These are phyloP conservation scores for Kobus ellipsiprymnus DNA, from an alignment of 2,113 vertebrate species.

Conservation along the genomic window DNA sequence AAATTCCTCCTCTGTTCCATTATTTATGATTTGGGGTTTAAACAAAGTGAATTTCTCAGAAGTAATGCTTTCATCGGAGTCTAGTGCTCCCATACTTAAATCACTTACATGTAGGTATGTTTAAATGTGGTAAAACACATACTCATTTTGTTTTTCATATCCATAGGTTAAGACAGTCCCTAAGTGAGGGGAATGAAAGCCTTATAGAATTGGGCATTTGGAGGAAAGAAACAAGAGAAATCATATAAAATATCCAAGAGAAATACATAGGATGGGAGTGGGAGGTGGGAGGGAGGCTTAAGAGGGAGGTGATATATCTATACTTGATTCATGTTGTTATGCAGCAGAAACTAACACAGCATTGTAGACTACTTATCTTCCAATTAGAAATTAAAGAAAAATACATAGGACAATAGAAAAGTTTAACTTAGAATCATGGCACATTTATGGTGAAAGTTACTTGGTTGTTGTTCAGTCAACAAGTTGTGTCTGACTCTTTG, in stretches of 20 bases:
- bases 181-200: neutral
- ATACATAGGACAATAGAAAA: neutral
- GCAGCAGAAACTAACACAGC: neutral
- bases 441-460: neutral
- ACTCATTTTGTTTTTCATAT: neutral
- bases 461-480: neutral
- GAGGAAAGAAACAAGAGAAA: neutral
- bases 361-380: neutral
- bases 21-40: neutral
- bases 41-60: conserved; percentile 11
- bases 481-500: neutral
- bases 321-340: neutral
- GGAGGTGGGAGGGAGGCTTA: neutral
- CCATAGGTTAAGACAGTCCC: neutral
- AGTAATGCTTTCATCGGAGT: neutral
- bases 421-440: neutral
- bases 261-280: neutral
- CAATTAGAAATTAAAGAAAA: neutral
- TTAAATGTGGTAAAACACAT: neutral
- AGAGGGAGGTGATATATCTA: neutral
- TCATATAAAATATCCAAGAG: neutral
- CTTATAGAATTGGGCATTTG: neutral
- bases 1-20: neutral
- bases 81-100: neutral
- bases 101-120: neutral